Conservation (phyloP, 2,797 vertebrate species). For the Tympanoctomys barrerae region DNA sequence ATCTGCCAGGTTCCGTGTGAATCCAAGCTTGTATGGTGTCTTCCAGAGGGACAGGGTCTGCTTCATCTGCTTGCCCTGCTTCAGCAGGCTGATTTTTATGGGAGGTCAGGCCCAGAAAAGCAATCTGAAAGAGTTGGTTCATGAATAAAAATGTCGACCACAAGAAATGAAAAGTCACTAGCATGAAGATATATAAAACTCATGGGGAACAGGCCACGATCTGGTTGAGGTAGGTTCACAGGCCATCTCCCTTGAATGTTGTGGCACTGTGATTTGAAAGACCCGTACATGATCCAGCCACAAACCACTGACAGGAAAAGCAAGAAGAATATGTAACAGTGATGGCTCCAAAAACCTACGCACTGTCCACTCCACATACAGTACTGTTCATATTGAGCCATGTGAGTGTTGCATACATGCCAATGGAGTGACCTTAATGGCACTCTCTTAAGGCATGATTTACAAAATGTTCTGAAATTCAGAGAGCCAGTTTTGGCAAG, state of each 20-base stretch:
- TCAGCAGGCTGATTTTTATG: constrained; percentile 91
- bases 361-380: constrained; percentile 95
- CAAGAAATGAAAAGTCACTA: constrained; percentile 91
- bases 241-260: constrained; percentile 90
- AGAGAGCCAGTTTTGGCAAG: constrained; percentile 96
- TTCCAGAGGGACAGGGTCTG: constrained; percentile 92
- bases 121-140: constrained; percentile 95
- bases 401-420: constrained; percentile 92
- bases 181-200: constrained; percentile 91
- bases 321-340: constrained; percentile 94
- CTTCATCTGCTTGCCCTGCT: constrained; percentile 90
- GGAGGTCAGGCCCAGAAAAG: constrained; percentile 94
- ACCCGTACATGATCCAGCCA: constrained; percentile 92
- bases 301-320: constrained; percentile 89
- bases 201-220: constrained; percentile 94
- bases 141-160: constrained; percentile 91
- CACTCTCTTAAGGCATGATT: constrained; percentile 96
- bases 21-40: constrained; percentile 96
- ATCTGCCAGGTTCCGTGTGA: constrained; percentile 93
- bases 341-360: constrained; percentile 95
- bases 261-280: constrained; percentile 89
- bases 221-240: constrained; percentile 89
- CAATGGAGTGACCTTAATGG: constrained; percentile 95
- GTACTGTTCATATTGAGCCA: constrained; percentile 97
- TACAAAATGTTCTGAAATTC: constrained; percentile 96